These are phyloP conservation scores for Lasioglossum marginatum DNA, from an alignment of 2,888 invertebrate species.

Conservation along the genomic window DNA sequence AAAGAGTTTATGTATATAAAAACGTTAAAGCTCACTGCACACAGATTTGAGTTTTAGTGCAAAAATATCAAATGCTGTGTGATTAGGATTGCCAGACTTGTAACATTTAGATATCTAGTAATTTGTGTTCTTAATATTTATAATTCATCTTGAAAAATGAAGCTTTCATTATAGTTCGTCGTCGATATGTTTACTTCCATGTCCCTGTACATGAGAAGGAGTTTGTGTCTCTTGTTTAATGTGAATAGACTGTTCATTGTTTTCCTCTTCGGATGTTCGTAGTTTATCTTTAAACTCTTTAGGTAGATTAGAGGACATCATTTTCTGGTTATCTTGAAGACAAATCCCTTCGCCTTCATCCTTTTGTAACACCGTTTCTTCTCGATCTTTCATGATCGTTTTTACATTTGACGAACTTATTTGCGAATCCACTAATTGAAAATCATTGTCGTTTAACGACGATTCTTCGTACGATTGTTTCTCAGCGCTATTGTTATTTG, in stretches of 20 bases:
- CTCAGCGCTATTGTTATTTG: constrained; percentile 36
- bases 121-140: constrained; percentile 52
- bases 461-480: constrained; percentile 35
- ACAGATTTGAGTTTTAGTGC: constrained; percentile 56
- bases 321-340: constrained; percentile 33
- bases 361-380: constrained; percentile 30
- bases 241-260: constrained; percentile 47
- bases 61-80: constrained; percentile 68
- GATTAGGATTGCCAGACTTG: constrained; percentile 52
- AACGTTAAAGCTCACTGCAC: constrained; percentile 59
- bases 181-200: constrained; percentile 71
- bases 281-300: constrained; percentile 65
- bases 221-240: constrained; percentile 54
- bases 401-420: constrained; percentile 4
- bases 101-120: constrained; percentile 49
- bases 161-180: constrained; percentile 77
- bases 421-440: constrained; percentile 23
- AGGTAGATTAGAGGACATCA: constrained; percentile 47
- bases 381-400: constrained; percentile 20
- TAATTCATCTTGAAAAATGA: constrained; percentile 61
- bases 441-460: constrained; percentile 10
- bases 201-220: constrained; percentile 49
- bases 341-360: constrained; percentile 40
- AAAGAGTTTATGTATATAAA: constrained; percentile 45
- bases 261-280: constrained; percentile 54